phyloP scores from a whole-genome alignment of 2,113 vertebrate species.

The Chloroceryle aenea region DNA sequence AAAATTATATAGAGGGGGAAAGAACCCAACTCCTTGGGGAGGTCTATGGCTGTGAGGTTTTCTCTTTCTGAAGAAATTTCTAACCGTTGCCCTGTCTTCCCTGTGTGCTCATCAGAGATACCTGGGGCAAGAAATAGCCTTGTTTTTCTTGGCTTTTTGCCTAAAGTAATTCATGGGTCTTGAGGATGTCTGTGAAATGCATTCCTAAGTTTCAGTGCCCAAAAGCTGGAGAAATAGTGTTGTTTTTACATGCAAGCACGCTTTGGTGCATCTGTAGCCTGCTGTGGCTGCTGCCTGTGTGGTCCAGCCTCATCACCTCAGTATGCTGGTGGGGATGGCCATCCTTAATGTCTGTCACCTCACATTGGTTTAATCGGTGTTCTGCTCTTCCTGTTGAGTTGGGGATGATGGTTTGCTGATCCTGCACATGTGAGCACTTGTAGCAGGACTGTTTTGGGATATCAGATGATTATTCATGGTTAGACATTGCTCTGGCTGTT shows the following conservation, averaged over 20 bases:
- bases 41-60: neutral
- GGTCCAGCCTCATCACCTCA: neutral
- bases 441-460: neutral
- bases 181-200: neutral
- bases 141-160: conserved; percentile 1
- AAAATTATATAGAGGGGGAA: neutral
- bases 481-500: neutral
- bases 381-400: neutral
- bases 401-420: neutral
- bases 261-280: neutral
- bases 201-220: neutral
- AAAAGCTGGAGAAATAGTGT: neutral
- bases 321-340: accelerated
- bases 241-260: too few species aligned
- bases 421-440: accelerated
- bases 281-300: neutral
- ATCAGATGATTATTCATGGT: accelerated
- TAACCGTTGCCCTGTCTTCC: neutral
- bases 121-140: neutral
- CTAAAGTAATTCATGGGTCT: neutral
- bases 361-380: neutral
- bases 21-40: neutral
- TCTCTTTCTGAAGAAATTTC: neutral
- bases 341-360: neutral
- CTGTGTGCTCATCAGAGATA: neutral